Conservation (phyloP, 2,113 vertebrate genomes). For the Lontra canadensis region DNA sequence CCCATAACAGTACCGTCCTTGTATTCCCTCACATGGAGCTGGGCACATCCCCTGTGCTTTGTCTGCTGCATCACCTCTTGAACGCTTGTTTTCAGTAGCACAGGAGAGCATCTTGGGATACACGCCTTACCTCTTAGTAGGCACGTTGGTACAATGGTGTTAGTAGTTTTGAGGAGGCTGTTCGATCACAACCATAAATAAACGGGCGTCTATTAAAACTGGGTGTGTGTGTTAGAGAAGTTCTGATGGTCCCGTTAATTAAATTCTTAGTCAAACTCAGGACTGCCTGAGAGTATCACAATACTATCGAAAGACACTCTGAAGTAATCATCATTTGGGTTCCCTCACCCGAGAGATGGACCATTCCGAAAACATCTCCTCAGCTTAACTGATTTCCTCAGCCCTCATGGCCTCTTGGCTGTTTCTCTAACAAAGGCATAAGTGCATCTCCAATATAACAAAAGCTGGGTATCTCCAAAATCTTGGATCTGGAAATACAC, state of each 20-base stretch:
- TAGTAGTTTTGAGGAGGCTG: not conserved
- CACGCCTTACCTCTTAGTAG: not conserved
- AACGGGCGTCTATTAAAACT: not conserved
- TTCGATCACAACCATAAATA: not conserved
- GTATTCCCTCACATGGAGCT: not conserved
- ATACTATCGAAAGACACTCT: not conserved
- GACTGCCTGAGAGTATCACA: rapidly evolving
- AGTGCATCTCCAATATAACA: not conserved
- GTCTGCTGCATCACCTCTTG: not conserved
- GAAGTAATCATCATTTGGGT: not conserved
- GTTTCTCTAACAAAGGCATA: not conserved
- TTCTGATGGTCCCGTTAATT: not conserved
- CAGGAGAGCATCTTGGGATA: not conserved
- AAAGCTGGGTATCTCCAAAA: not conserved
- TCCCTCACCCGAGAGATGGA: not conserved
- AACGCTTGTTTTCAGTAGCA: not conserved
- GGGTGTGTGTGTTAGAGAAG: not conserved
- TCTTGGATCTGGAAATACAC: not conserved
- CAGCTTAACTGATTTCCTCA: not conserved
- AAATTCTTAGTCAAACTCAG: not conserved
- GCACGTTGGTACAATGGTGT: not conserved
- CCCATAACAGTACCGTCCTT: rapidly evolving
- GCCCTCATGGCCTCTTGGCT: not conserved
- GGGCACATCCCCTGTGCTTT: not conserved
- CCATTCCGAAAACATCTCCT: not conserved